Base-by-base conservation (phyloP, 2,888 invertebrate genomes). In the Pteria penguin region DNA sequence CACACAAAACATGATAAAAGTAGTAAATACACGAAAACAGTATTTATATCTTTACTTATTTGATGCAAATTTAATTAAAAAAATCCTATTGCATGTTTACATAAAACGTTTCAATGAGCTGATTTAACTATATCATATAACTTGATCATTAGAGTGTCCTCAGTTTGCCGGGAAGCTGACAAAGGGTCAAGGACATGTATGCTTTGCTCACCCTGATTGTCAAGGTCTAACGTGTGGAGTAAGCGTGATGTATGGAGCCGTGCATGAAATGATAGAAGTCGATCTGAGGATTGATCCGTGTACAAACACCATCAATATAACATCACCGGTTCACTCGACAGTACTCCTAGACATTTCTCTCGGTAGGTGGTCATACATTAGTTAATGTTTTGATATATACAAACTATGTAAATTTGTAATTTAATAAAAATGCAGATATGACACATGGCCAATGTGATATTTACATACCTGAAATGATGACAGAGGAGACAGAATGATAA, bases 201-300 rank as follows among this genome's bases (percentile, higher is more conserved):
- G 82, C 70, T 78, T 73, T 14, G 81, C 82, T 1, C 81, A 81
- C 29, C 75, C 70, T n/a, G 78, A 79, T 66, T 84, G 84, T 62
- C 60, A 75, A 26, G 84, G 82, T 29, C 62, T 84, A 4, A 73
- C 78, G 1, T 84, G 82, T 72, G 80, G 78, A 8, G 67, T 84
- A 18, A 74, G 76, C 11, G 14, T 84, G 1, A 69, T 36, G 11
- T 45, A 61, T n/a, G 77, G 69, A 27, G 45, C 26, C 22, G 11
- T 58, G 4, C 57, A 52, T 8, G 31, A 32, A n/a, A 31, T 76
- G 31, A 24, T 66, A 2, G 72, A 72, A 22, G 36, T 77, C 0
- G 75, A 72, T 11, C 22, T 72, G 0, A 63, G 63, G 29, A 24
- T 76, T 4, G 72, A 78, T 31, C 57, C 24, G 2, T 68, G 74